Evolutionary conservation across 92 coral and sea anemone genomes (phyloP).

Genomic region (Diadumene lineata): DNA sequence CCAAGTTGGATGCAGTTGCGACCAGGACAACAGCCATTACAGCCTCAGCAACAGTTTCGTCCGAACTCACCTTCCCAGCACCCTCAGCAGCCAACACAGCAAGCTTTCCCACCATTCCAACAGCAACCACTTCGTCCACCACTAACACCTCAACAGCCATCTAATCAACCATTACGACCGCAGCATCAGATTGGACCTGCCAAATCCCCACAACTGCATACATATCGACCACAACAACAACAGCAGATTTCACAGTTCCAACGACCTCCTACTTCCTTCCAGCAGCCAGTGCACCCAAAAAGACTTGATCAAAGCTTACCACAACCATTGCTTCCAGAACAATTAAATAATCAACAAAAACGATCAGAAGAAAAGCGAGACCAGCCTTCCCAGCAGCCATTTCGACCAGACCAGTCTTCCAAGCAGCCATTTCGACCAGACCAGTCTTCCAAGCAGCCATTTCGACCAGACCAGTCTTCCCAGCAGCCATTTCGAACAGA

Average conservation of each 20-base stretch:
- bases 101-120: slow-evolving; percentile 4
- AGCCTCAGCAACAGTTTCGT: slow-evolving; percentile 42
- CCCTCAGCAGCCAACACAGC: slow-evolving; percentile 27
- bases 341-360: slow-evolving; percentile 12
- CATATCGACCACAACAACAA: slow-evolving; percentile 9
- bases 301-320: slow-evolving; percentile 40
- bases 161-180: slow-evolving; percentile 16
- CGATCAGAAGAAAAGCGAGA: slow-evolving; percentile 4
- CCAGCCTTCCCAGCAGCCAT: slow-evolving; percentile 24
- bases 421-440: slow-evolving; percentile 28
- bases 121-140: slow-evolving; percentile 18
- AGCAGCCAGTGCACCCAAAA: slow-evolving; percentile 36
- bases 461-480: neutral
- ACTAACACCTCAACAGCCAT: slow-evolving; percentile 29
- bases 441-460: slow-evolving; percentile 3
- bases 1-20: slow-evolving; percentile 42
- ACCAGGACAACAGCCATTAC: too few species aligned
- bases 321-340: slow-evolving; percentile 40
- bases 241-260: neutral
- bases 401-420: slow-evolving; percentile 12
- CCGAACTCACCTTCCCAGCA: slow-evolving; percentile 35
- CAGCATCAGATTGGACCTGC: slow-evolving; percentile 21
- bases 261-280: slow-evolving; percentile 35
- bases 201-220: too few species aligned
- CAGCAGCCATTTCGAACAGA: neutral